Evolutionary conservation across 30 jellyfish, hydroid and myxozoan genomes (phyloP), one percentile per base, ranked within the genome.

Genomic region (Calvadosia cruxmelitensis): DNA sequence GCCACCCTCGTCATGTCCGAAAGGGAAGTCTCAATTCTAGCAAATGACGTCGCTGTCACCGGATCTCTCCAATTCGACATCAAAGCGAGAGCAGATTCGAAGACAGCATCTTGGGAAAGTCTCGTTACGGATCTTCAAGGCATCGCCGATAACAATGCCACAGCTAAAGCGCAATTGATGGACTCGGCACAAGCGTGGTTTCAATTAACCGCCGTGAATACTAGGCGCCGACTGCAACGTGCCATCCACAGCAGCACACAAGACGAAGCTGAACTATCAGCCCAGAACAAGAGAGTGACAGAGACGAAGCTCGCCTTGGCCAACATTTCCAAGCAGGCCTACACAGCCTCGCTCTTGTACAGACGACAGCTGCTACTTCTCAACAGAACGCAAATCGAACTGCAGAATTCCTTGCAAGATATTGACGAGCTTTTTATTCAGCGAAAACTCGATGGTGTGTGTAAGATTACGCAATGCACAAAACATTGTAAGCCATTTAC

Each of bases 401-500:
- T 42, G 10, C 15, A 10, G 20, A 42, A 20, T 42, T 5, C 20
- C 10, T 42, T 42, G 57, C 57, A 10, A 20, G 15, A 42, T 10
- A 42, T 42, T 42, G 57, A 42, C 20, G 57, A 42, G 20, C 57
- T 42, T 5, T 42, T 42, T 42, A 42, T 42, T 5, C 57, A 42
- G 66, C 64, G 63, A 34, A 24, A 72, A 23, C 53, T 80, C 20
- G 34, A 50, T 31, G 23, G 0, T 34, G 53, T 2, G 52, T 73
- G 63, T 53, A 69, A 63, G n/a, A 30, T 80, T 1, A 27, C 33
- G 13, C n/a, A 27, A 29, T 80, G 93, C 69, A 51, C 34, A 5
- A 53, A 64, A 16, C 24, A 66, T 0, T 80, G 93, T 49, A 33
- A 53, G 1, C 29, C 75, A 1, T 77, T 80, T 10, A 81, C 93